Base-by-base conservation (phyloP, 2,888 invertebrate genomes). In the Ichneumoninae sp. region DNA sequence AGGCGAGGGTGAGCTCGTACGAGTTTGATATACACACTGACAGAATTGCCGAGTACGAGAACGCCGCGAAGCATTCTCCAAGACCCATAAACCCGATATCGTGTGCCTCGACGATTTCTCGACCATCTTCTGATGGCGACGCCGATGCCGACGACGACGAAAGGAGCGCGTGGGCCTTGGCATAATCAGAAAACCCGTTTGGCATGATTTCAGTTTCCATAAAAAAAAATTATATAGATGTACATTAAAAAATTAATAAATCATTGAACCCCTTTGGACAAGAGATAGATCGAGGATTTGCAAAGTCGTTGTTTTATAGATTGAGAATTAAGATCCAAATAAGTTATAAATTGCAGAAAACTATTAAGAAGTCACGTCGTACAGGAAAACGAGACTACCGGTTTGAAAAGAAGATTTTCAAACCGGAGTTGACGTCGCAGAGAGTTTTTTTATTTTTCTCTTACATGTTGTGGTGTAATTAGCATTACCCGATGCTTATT, bases 61-160 rank as follows among this genome's bases (percentile, higher is more conserved):
- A 68, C 68, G 69, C 57, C 60, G 70, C 40, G 65, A 65, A 71
- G 52, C 52, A 60, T 63, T 68, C 68, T 65, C 68, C 73, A 22
- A 74, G 68, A 68, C 79, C 76, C 76, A 80, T 85, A 82, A 85
- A 85, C 82, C 68, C 79, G 82, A 85, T 80, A 85, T 85, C 79
- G 76, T 82, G 82, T 76, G 82, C 82, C 66, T 60, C 73, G 65
- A 77, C 73, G 69, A 84, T 81, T 74, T 84, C 77, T 77, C 78
- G 77, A 33, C 54, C 70, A 81, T 78, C 65, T 65, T 66, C 30
- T 54, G 52, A 54, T 54, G 52, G 44, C 74, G 74, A 63, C 30
- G 30, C 57, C 70, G 66, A 79, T 52, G 78, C 57, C 60, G 65
- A 75, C 44, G 54, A 47, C 70, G 50, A 22, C 71, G 66, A 71